Evolutionary conservation across 2,797 vertebrate species (phyloP).

Genomic region (Molossus molossus): DNA sequence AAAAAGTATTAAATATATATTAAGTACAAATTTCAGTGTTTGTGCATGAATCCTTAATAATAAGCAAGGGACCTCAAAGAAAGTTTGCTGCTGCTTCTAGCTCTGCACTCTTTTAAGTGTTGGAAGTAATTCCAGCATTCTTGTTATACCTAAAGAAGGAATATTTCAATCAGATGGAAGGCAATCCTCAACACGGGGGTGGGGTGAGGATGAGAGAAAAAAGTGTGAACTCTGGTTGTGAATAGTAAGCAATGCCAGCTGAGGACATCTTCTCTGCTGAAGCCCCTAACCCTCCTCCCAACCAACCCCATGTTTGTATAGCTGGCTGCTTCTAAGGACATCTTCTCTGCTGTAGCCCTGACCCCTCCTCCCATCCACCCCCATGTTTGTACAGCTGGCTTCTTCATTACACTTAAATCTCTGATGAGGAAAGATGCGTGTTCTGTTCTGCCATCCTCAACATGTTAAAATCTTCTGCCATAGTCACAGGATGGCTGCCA

Average conservation of each 20-base stretch:
- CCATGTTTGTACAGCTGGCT: not conserved
- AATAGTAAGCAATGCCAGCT: not conserved
- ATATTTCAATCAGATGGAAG: not conserved
- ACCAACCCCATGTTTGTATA: not conserved
- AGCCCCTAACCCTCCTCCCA: not conserved
- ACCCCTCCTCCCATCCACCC: not conserved
- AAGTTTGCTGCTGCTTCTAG: constrained; percentile 41
- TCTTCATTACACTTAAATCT: constrained; percentile 5
- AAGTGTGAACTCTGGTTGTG: constrained; percentile 5
- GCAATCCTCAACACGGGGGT: not conserved
- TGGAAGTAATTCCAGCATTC: not conserved
- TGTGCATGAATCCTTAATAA: not conserved
- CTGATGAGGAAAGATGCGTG: constrained; percentile 17
- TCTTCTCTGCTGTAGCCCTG: not conserved
- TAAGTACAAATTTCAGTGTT: not conserved
- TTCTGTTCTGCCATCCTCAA: constrained; percentile 47
- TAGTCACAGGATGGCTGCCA: not conserved
- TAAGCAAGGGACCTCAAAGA: constrained; percentile 7
- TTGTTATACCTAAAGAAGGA: constrained; percentile 40
- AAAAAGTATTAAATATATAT: not conserved
- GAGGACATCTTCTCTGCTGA: not conserved
- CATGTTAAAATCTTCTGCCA: not conserved
- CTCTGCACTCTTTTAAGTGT: not conserved
- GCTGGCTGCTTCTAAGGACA: not conserved
- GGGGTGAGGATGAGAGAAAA: not conserved